Evolutionary conservation across 2,113 vertebrate genomes (phyloP).

Genomic region (Sus scrofa): DNA sequence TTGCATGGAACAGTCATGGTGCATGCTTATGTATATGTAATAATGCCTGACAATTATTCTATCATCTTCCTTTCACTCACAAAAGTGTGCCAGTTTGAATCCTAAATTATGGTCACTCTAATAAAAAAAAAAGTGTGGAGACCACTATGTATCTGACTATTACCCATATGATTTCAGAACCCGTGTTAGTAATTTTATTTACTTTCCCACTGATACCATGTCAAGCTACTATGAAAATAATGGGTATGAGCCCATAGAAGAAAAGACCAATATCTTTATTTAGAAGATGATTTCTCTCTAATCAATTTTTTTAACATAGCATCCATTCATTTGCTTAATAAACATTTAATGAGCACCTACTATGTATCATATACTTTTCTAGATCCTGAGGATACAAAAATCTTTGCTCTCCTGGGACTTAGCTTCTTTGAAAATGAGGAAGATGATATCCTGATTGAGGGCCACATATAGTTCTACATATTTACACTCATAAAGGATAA

Average conservation of each 20-base stretch:
- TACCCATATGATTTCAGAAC: not conserved
- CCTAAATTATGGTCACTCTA: not conserved
- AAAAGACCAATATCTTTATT: not conserved
- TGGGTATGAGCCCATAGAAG: not conserved
- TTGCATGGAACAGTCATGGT: not conserved
- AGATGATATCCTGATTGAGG: not conserved
- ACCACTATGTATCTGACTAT: not conserved
- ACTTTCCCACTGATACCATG: not conserved
- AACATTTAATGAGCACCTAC: not conserved
- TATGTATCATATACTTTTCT: not conserved
- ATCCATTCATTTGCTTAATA: not conserved
- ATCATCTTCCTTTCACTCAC: not conserved
- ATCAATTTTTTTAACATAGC: too few relatives aligned
- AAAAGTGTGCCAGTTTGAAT: not conserved
- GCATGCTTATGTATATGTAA: not conserved
- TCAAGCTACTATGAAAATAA: not conserved
- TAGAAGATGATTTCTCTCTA: not conserved
- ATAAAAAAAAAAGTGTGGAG: too few relatives aligned
- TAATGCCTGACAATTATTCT: not conserved
- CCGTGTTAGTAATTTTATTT: not conserved
- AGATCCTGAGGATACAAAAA: not conserved
- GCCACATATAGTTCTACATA: not conserved
- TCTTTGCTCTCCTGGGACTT: not conserved
- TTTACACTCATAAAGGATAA: not conserved
- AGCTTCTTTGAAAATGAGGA: not conserved